Evolutionary conservation across 1,140 invertebrate species (phyloP), one percentile per base, ranked within the genome.

Genomic region (Dolichoris vasculosae): DNA sequence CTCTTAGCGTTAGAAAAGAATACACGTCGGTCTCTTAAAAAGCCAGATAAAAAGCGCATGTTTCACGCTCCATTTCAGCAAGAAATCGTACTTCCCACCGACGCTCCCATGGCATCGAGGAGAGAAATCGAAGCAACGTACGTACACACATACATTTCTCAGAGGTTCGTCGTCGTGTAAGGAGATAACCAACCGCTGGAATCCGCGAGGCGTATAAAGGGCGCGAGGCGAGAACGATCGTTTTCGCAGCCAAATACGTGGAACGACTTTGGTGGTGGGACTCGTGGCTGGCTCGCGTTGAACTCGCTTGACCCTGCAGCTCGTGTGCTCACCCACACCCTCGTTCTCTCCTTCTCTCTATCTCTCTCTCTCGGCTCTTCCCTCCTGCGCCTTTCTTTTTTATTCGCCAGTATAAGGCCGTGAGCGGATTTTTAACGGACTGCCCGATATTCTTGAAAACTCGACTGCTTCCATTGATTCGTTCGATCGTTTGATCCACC

Each of bases 221-320:
- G 64, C 67, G 64, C 51, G 30, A 69, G 23, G 75, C 55, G 82
- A 76, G 77, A 51, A 63, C 55, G 83, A 87, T 87, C 83, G 78
- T 83, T 86, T 83, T 82, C 78, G 46, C 71, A 67, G 71, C 78
- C 73, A 71, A 87, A 87, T 71, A 82, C 43, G 83, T 85, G 71
- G 76, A 75, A 81, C 48, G 55, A 79, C 64, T 84, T 76, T 51
- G 67, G 75, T 40, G 82, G 73, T 83, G 69, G 43, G 48, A 23
- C 82, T 75, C 69, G 13, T 63, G 48, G n/a, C n/a, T 63, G 71
- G 40, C 40, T 32, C 64, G 26, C 75, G 15, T 67, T 87, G 86
- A 87, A 84, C 86, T 87, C 86, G 63, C 78, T 87, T 87, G 79
- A 87, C 86, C 83, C 79, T 79, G 73, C 48, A 48, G 79, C 64